Evolutionary conservation across 2,797 vertebrate species (phyloP), one percentile per base, ranked within the genome.

Genomic region (Aphelocoma californica): DNA sequence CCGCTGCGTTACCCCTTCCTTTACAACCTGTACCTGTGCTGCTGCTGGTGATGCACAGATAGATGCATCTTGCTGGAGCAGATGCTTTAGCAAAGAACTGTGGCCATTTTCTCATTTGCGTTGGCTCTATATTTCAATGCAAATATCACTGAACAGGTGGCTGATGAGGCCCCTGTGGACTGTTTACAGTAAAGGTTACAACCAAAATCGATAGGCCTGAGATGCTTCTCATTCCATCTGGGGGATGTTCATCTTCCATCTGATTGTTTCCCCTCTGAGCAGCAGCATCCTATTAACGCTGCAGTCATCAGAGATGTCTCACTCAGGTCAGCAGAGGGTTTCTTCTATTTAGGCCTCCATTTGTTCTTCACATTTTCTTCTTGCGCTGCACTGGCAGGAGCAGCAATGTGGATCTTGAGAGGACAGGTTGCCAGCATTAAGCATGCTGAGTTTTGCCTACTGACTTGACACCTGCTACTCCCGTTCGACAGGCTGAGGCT

Each of bases 181-280:
- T 84, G 92, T 94, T 86, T 95, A 90, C 92, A 91, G 95, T 88
- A 91, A 96, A 97, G 96, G 94, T 97, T 97, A 98, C 97, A 96
- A 97, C 97, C 97, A 96, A 92, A 96, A 97, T 97, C 97, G 83
- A 97, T 98, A 96, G 96, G 96, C 97, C 95, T 95, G 66, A 84
- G 96, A 88, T n/a, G 23, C 86, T 92, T 92, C 88, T 98, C 88
- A 96, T 97, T 97, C 95, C 93, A 83, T 69, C 67, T 95, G 94
- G 96, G 93, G 96, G 97, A 95, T 75, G 91, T 96, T 97, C 87
- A 54, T 96, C 97, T 95, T 70, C 95, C 94, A 95, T 94, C 81
- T 77, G 81, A 94, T 88, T 65, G 44, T 85, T 84, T 88, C 86
- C 93, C 53, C 96, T 96, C 96, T 81, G 90, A 97, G 94, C 94